phyloP scores from a whole-genome alignment of 2,888 invertebrate genomes.

The Drosophila stalkeri region DNA sequence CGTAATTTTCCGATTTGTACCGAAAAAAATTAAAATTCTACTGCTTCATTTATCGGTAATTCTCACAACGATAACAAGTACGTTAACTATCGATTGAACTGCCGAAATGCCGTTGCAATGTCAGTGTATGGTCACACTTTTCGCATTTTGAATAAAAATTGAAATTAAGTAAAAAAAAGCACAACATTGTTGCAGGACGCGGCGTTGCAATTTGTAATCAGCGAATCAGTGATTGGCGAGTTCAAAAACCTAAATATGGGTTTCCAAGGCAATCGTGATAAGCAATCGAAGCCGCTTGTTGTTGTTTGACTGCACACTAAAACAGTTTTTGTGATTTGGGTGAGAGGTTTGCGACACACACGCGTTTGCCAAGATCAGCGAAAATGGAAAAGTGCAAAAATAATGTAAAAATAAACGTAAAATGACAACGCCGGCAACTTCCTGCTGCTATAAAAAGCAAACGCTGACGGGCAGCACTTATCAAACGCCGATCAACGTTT shows the following conservation, averaged over 20 bases:
- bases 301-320: constrained; percentile 36
- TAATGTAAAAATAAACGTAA: constrained; percentile 30
- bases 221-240: constrained; percentile 33
- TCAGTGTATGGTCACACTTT: neutral
- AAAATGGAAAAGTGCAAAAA: constrained; percentile 28
- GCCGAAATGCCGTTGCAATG: neutral
- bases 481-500: constrained; percentile 74
- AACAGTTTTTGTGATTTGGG: constrained; percentile 38
- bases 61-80: neutral
- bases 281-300: constrained; percentile 10
- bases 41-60: neutral
- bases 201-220: constrained; percentile 29
- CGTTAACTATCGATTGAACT: neutral
- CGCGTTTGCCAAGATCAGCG: constrained; percentile 64
- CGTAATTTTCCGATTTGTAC: neutral
- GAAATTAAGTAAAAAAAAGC: constrained; percentile 9
- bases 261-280: constrained; percentile 47
- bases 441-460: constrained; percentile 60
- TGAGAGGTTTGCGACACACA: constrained; percentile 44
- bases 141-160: neutral
- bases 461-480: constrained; percentile 20
- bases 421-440: constrained; percentile 30
- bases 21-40: neutral
- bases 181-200: constrained; percentile 48
- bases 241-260: constrained; percentile 64